Base-by-base conservation (phyloP, 2,113 vertebrate species). In the Lampris incognitus region DNA sequence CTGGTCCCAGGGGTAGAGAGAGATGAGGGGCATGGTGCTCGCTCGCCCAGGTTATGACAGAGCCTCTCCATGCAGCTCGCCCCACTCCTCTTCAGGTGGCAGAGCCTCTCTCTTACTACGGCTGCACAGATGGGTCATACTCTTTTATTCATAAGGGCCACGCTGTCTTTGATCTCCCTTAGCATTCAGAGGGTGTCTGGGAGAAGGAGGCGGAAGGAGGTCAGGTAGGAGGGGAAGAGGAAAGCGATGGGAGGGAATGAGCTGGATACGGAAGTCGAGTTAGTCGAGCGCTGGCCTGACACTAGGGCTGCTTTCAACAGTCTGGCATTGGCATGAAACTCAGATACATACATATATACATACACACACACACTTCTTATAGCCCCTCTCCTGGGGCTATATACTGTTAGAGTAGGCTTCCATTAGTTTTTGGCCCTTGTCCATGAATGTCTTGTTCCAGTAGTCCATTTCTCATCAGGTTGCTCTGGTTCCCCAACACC, bases 131-230 rank as follows among this genome's bases (percentile, higher is more conserved):
- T 92, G 90, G 91, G 79, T 85, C 81, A 65, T 71, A 46, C 84
- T 92, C 79, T 92, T 92, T 91, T 92, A 93, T 94, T 92, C 88
- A 93, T 92, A 87, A 92, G 91, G 83, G 81, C 77, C 72, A 76
- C 82, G 64, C 86, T 81, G 83, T 88, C 90, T 91, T 93, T 92
- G 89, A 94, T 93, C 89, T 89, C 77, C 81, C 82, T 89, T 86
- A 84, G 86, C 72, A 85, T 90, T 85, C 85, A 74, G 76, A 65
- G 76, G 79, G 70, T 76, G 85, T 78, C 87, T 85, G 76, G 61
- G 69, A 61, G 74, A 67, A 60, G 57, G 72, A 62, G 71, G 59
- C 39, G 73, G 75, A 57, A 52, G 67, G 78, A 65, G 70, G 60
- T 68, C 59, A 62, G 9, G 64, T n/a, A 39, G 63, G 49, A 8